Evolutionary conservation across 2,113 vertebrate genomes (phyloP).

Genomic region (Epinephelus moara): DNA sequence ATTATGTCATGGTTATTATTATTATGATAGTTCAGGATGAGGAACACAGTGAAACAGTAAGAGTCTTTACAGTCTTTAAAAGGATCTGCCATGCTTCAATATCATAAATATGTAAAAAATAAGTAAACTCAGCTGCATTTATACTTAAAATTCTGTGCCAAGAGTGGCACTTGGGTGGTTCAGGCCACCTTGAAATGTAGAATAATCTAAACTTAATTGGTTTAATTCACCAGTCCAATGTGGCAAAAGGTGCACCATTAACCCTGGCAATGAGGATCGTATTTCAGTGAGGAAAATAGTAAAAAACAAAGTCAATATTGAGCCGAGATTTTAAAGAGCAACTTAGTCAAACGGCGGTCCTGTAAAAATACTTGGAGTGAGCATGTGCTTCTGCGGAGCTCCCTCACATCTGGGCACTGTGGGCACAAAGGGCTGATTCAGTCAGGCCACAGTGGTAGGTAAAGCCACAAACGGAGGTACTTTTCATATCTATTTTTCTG

Average conservation of each 20-base stretch:
- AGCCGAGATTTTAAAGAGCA: conserved; percentile 70
- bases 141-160: conserved; percentile 2
- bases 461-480: conserved; percentile 70
- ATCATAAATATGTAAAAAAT: conserved; percentile 1
- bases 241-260: conserved; percentile 45
- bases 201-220: conserved; percentile 7
- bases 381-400: conserved; percentile 58
- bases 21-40: conserved; percentile 18
- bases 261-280: conserved; percentile 49
- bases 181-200: conserved; percentile 23
- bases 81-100: neutral
- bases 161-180: conserved; percentile 49
- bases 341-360: conserved; percentile 61
- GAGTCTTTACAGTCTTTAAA: conserved; percentile 30
- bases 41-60: conserved; percentile 10
- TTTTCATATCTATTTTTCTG: conserved; percentile 76
- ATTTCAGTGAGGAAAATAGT: conserved; percentile 75
- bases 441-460: conserved; percentile 72
- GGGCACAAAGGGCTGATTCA: conserved; percentile 86
- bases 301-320: conserved; percentile 81
- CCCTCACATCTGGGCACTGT: conserved; percentile 74
- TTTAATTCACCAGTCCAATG: conserved; percentile 32
- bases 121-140: conserved; percentile 21
- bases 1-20: conserved; percentile 26
- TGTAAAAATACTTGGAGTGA: conserved; percentile 76